Conservation (phyloP, 2,797 vertebrate species). For the Hephaestus fuliginosus region DNA sequence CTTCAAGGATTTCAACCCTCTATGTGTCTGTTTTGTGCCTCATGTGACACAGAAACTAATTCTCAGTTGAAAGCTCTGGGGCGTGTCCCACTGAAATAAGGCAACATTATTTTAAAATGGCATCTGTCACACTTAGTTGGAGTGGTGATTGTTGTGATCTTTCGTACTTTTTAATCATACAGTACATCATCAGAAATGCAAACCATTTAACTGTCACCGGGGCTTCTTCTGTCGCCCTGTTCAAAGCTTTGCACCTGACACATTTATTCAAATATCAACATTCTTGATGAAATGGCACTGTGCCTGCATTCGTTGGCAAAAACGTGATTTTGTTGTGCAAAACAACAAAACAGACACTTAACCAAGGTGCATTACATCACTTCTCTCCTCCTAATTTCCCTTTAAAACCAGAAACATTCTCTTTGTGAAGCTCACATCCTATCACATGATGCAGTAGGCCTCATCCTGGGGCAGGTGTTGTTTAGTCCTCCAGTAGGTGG, state of each 20-base stretch:
- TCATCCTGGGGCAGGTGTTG: slow-evolving; percentile 90
- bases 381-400: slow-evolving; percentile 44
- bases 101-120: slow-evolving; percentile 85
- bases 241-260: slow-evolving; percentile 56
- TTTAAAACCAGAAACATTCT: slow-evolving; percentile 68
- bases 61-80: slow-evolving; percentile 73
- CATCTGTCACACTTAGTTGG: slow-evolving; percentile 76
- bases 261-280: slow-evolving; percentile 66
- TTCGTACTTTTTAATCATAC: slow-evolving; percentile 61
- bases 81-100: slow-evolving; percentile 82
- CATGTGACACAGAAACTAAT: slow-evolving; percentile 64
- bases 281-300: slow-evolving; percentile 71
- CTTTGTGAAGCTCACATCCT: slow-evolving; percentile 18
- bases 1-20: slow-evolving; percentile 64
- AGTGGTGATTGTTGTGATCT: slow-evolving; percentile 75
- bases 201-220: slow-evolving; percentile 55
- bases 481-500: slow-evolving; percentile 91
- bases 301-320: slow-evolving; percentile 72
- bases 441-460: slow-evolving; percentile 93
- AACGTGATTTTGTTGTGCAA: slow-evolving; percentile 74
- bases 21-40: slow-evolving; percentile 65
- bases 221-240: slow-evolving; percentile 26
- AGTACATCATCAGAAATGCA: slow-evolving; percentile 64
- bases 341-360: slow-evolving; percentile 76
- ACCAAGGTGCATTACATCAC: slow-evolving; percentile 69